Base-by-base conservation (phyloP, 2,113 vertebrate species). In the Calidris pygmaea region DNA sequence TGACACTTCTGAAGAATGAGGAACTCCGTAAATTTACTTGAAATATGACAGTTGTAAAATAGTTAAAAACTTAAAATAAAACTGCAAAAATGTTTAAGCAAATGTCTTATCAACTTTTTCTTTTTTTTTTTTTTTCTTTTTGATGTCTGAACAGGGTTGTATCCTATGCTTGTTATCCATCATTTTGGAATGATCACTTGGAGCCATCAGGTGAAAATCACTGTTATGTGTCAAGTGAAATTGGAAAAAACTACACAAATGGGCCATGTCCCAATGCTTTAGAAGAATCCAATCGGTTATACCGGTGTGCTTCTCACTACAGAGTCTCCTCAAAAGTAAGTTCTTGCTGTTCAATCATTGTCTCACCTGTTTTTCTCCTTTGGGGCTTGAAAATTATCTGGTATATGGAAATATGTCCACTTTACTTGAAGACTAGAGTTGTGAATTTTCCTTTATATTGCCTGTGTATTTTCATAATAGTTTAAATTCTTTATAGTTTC, bases 321-420 rank as follows among this genome's bases (percentile, higher is more conserved):
- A 97, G 98, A 77, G 94, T 98, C 67, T 97, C 98, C 76, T 98
- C 98, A 83, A 97, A 97, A 21, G 98, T 98, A 96, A 98, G 98
- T 97, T 39, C 22, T 21, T 63, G 16, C 3, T 11, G 9, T 35
- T 89, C 30, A 47, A 6, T 8, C 7, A 8, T n/a, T 4, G 0
- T 59, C 23, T 94, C 23, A 48, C 7, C 7, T 9, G 2, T 34
- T 85, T 83, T 86, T 74, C 19, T 80, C 10, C 15, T 62, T 47
- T 67, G 26, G 16, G 7, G 8, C 7, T 55, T 74, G 47, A 72
- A 74, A 67, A 63, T 55, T 66, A 37, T 47, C 24, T 45, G 22
- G 3, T 7, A 19, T 45, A 45, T 86, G 32, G 29, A 86, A 84
- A 58, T 66, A 45, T 6, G 4, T 55, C 86, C 12, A 32, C 13